These are phyloP conservation scores for Bambusicola thoracicus DNA, from an alignment of 2,113 vertebrate species.

Conservation along the genomic window DNA sequence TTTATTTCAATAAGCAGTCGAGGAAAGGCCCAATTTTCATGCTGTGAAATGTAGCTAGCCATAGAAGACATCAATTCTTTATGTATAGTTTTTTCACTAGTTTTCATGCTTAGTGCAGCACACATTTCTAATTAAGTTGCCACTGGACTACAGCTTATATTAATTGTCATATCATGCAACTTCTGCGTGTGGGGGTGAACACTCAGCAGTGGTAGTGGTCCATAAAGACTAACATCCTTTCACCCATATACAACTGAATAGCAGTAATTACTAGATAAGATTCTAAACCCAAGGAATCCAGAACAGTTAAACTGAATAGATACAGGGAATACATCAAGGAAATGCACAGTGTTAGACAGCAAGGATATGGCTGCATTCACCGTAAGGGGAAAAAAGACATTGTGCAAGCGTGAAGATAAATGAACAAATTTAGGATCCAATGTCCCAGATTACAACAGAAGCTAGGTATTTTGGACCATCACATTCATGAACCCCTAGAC, in stretches of 20 bases:
- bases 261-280: background rate
- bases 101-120: background rate
- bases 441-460: background rate
- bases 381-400: background rate
- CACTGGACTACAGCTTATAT: background rate
- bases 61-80: background rate
- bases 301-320: background rate
- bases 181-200: background rate
- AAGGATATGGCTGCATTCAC: background rate
- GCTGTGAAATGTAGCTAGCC: background rate
- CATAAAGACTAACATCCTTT: background rate
- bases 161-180: accelerated
- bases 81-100: background rate
- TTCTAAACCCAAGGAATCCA: background rate
- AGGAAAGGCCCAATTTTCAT: background rate
- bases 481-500: background rate
- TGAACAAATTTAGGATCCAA: background rate
- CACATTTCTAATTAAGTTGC: background rate
- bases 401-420: background rate
- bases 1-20: background rate
- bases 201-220: background rate
- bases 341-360: background rate
- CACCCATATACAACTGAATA: background rate
- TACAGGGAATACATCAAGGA: background rate
- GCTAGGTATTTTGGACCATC: background rate